phyloP scores from a whole-genome alignment of 1,140 invertebrate species.

The Drosophila prosaltans region DNA sequence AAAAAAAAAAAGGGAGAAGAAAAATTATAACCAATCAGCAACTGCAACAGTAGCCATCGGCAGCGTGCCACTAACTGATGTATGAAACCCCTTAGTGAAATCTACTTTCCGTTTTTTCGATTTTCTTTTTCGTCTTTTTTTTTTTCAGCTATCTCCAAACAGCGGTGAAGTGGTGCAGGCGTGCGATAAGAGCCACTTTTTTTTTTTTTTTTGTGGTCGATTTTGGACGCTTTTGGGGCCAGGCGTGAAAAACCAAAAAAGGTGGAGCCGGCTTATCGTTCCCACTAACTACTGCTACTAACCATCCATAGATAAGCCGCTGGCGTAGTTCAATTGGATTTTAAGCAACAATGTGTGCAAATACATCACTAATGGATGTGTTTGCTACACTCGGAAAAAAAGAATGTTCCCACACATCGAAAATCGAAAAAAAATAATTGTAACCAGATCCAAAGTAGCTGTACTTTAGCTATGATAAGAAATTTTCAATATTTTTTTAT shows the following conservation, averaged over 20 bases:
- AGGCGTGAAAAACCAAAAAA: conserved; percentile 1
- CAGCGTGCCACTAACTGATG: conserved; percentile 34
- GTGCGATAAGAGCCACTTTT: neutral
- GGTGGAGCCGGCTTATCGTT: conserved; percentile 1
- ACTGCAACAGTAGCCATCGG: conserved; percentile 35
- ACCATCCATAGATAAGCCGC: conserved; percentile 2
- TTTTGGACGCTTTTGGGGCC: neutral
- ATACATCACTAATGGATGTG: neutral
- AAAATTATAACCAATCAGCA: conserved; percentile 3
- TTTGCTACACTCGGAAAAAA: neutral
- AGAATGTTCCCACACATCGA: too few species aligned
- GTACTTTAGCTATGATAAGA: too few species aligned
- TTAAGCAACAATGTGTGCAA: conserved; percentile 1
- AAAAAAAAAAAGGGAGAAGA: neutral
- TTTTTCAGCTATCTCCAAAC: neutral
- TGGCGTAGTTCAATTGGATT: conserved; percentile 5
- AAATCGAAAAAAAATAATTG: too few species aligned
- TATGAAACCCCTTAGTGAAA: conserved; percentile 16
- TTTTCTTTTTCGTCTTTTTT: conserved; percentile 2
- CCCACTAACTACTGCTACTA: neutral
- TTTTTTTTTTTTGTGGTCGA: neutral
- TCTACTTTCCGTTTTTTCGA: conserved; percentile 14
- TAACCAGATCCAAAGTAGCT: too few species aligned
- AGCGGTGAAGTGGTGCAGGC: conserved; percentile 12
- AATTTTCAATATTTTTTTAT: too few species aligned